A percentile compares a stretch with the other conserved stretches of the same genome.
These are phyloP conservation scores for Neosilurus hyrtlii DNA, from an alignment of 2,797 vertebrate species.

Conservation along the genomic window DNA sequence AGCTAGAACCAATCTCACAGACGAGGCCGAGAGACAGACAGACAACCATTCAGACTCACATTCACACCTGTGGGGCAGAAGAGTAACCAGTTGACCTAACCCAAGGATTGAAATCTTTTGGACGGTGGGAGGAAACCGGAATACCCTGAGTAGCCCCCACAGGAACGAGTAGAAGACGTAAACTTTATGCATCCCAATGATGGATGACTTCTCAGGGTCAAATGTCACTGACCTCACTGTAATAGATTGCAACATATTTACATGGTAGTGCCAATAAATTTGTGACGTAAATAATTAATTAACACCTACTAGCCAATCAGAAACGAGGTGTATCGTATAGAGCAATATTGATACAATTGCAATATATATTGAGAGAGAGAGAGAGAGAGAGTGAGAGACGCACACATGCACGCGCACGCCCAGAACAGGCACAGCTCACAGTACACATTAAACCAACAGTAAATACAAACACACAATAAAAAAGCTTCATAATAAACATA, in stretches of 20 bases:
- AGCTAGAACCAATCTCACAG: too few relatives aligned
- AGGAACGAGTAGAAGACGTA: too few relatives aligned
- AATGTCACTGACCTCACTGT: not conserved
- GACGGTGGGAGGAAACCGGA: too few relatives aligned
- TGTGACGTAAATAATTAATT: not conserved
- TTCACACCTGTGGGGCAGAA: too few relatives aligned
- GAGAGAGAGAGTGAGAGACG: not conserved
- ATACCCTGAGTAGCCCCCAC: too few relatives aligned
- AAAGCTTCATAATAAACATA: not conserved
- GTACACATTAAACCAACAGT: not conserved
- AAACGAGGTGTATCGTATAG: not conserved
- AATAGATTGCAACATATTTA: not conserved
- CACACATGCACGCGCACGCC: not conserved
- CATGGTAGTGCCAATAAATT: not conserved
- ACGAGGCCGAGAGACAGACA: too few relatives aligned
- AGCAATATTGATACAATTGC: not conserved
- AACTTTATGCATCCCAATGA: not conserved
- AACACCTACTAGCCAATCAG: conserved; percentile 4
- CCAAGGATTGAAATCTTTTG: too few relatives aligned
- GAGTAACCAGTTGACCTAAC: too few relatives aligned
- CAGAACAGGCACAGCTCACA: too few relatives aligned
- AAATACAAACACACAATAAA: not conserved
- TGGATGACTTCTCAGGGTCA: not conserved
- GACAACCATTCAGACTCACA: too few relatives aligned
- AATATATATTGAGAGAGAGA: not conserved